A percentile compares a stretch with the other conserved stretches of the same genome.
phyloP scores from a whole-genome alignment of 2,797 vertebrate species.

The Acanthurus lineatus region DNA sequence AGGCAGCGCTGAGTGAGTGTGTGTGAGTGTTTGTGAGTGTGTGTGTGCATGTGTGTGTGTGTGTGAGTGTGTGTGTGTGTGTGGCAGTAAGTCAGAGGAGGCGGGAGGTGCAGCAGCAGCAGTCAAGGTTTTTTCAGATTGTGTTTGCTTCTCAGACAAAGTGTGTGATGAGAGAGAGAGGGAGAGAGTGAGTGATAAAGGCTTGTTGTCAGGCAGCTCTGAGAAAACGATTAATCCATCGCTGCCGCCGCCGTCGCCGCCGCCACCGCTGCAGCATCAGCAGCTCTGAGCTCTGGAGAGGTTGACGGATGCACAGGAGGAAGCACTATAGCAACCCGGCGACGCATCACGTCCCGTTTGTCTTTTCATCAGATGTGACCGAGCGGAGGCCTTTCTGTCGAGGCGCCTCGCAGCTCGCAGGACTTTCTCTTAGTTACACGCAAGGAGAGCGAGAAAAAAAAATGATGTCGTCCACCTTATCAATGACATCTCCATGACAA shows the following conservation, averaged over 20 bases:
- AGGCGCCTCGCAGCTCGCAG: conserved; percentile 11
- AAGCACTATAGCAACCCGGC: conserved; percentile 66
- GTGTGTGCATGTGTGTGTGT: neutral
- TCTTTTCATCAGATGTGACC: conserved; percentile 58
- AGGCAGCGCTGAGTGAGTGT: conserved; percentile 19
- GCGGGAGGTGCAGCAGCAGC: conserved; percentile 26
- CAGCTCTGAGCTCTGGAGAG: conserved; percentile 44
- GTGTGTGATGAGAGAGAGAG: conserved; percentile 34
- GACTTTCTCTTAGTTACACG: conserved; percentile 43
- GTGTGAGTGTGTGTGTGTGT: conserved; percentile 13
- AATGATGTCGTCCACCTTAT: conserved; percentile 70
- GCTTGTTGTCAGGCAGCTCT: conserved; percentile 75
- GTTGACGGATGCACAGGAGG: conserved; percentile 56
- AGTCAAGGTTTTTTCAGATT: conserved; percentile 55
- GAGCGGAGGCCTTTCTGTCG: conserved; percentile 30
- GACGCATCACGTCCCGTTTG: conserved; percentile 30
- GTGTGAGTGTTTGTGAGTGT: conserved; percentile 20
- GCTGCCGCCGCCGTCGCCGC: too few relatives aligned
- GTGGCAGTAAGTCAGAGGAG: conserved; percentile 39
- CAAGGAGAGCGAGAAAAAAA: conserved; percentile 33
- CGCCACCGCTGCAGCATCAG: conserved; percentile 3
- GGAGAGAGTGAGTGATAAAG: conserved; percentile 30
- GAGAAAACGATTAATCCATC: conserved; percentile 73
- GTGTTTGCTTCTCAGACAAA: conserved; percentile 66
- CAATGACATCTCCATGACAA: conserved; percentile 86